phyloP scores from a whole-genome alignment of 2,888 invertebrate genomes.

The Sceliomorpha sp. region DNA sequence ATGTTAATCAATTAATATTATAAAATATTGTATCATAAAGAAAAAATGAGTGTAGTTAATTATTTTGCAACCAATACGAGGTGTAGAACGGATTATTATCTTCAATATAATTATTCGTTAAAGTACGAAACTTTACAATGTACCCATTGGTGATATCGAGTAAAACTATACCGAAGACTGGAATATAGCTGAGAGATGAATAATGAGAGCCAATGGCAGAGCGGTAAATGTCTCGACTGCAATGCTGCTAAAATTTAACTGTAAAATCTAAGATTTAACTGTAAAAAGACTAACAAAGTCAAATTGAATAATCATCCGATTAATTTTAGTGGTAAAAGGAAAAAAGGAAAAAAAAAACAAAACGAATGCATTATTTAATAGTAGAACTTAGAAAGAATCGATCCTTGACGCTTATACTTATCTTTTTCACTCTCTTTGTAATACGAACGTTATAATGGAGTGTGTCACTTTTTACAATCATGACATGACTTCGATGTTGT shows the following conservation, averaged over 20 bases:
- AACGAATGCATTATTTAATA: neutral
- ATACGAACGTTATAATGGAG: conserved; percentile 14
- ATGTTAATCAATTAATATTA: too few relatives aligned
- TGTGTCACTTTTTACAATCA: conserved; percentile 17
- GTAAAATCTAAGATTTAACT: too few relatives aligned
- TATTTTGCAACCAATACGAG: too few relatives aligned
- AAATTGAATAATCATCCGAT: too few relatives aligned
- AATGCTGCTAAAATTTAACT: conserved; percentile 69
- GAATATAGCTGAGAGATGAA: conserved; percentile 72
- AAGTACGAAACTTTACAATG: conserved; percentile 16
- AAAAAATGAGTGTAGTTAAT: too few relatives aligned
- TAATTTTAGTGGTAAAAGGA: too few relatives aligned
- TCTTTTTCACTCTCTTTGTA: conserved; percentile 31
- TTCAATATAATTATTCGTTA: too few relatives aligned
- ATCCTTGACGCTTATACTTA: conserved; percentile 43
- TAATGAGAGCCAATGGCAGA: conserved; percentile 80
- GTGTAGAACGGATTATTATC: too few relatives aligned
- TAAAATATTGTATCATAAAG: too few relatives aligned
- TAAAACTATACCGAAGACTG: conserved; percentile 34
- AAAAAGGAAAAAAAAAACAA: too few relatives aligned
- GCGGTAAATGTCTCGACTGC: conserved; percentile 78
- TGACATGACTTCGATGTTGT: conserved; percentile 19
- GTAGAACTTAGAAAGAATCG: conserved; percentile 31
- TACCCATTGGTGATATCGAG: conserved; percentile 29
- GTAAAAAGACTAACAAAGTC: conserved; percentile 15